Evolutionary conservation across 2,113 vertebrate species (phyloP), one percentile per base, ranked within the genome.

Genomic region (Piaya cayana): DNA sequence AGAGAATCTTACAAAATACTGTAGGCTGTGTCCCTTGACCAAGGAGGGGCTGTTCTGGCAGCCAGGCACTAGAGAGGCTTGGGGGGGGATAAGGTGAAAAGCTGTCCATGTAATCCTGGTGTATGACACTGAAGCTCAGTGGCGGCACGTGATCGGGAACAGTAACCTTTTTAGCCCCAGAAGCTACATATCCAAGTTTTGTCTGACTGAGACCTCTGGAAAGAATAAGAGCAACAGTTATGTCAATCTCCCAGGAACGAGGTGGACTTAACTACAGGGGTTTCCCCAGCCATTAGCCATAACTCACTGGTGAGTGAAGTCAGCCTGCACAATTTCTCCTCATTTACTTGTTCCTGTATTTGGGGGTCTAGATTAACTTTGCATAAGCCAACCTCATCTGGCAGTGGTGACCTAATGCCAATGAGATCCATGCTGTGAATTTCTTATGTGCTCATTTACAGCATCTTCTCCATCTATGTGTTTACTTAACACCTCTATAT

Each of bases 371-470:
- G n/a, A 42, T n/a, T 34, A 53, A 18, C 27, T 50, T 50, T 43
- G 30, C 20, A 26, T 5, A 37, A 21, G 18, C 15, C 39, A 80
- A 11, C 19, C 8, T 19, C 19, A 81, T 3, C 42, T 45, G 42
- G 25, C 42, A 83, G 45, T 6, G 10, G 8, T 58, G 76, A 77
- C 39, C 32, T 55, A 67, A 75, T 6, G 8, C 9, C 23, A 37
- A 0, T 0, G 1, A 83, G 59, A 62, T 14, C 8, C 15, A 2
- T 45, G 14, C 9, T 18, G 4, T 36, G 37, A 82, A 15, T 26
- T 59, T 15, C 18, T 22, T 19, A 27, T 14, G 3, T 7, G 32
- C 20, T 64, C 27, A 50, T 25, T 16, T 13, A 23, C 56, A 47
- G 20, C 23, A 16, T 25, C 34, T 68, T 79, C 58, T 85, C 36